These are phyloP conservation scores for Aegotheles bennettii DNA, from an alignment of 2,113 vertebrate species.

Conservation along the genomic window DNA sequence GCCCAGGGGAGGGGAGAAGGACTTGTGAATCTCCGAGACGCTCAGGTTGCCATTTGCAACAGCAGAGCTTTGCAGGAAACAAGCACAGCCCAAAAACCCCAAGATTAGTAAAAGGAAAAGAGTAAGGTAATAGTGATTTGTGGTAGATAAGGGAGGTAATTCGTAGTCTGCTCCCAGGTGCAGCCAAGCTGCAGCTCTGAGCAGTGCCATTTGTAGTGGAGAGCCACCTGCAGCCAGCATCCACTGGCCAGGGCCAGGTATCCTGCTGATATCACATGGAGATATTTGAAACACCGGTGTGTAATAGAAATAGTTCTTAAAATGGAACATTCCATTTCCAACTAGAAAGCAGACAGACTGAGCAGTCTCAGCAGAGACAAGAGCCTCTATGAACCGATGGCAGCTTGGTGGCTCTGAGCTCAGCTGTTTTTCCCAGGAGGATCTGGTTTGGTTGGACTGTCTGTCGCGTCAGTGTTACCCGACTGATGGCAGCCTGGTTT, in stretches of 20 bases:
- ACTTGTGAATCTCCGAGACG: neutral
- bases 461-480: neutral
- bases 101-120: neutral
- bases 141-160: neutral
- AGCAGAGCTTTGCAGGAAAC: neutral
- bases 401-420: neutral
- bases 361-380: neutral
- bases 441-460: neutral
- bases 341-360: neutral
- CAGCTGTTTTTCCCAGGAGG: neutral
- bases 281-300: too few relatives aligned
- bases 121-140: neutral
- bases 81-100: neutral
- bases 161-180: neutral
- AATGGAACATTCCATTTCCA: neutral
- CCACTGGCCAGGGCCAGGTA: neutral
- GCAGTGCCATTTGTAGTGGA: neutral
- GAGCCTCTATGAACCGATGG: neutral
- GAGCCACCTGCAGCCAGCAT: neutral
- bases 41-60: neutral
- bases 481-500: neutral
- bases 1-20: neutral
- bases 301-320: neutral
- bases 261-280: accelerated
- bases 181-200: neutral